Base-by-base conservation (phyloP, 2,113 vertebrate species). In the Emydocephalus ijimae region DNA sequence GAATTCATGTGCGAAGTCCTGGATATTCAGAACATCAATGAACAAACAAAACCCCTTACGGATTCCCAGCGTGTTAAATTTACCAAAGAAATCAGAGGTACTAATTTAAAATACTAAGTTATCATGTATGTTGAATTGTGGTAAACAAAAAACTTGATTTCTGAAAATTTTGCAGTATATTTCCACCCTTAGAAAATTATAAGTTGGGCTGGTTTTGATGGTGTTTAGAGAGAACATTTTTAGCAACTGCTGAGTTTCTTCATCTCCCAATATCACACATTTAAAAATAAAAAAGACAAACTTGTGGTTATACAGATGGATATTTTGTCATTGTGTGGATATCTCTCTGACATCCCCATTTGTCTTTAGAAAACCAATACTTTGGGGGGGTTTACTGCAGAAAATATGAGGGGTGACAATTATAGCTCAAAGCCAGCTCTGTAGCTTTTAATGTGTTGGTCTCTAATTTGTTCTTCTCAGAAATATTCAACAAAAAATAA, bases 41-140 rank as follows among this genome's bases (percentile, higher is more conserved):
- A 99, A 93, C 99, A 99, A 95, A 99, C 98, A 95, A 99, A 99
- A 96, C 99, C 99, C 50, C 98, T 99, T 91, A 99, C 99, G 0
- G 99, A 99, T 95, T 99, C 99, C 10, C 99, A 99, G 95, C 99
- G 99, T 64, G 99, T 99, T 96, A 99, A 99, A 95, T 99, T 99
- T 98, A 99, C 99, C 97, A 99, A 99, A 99, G 99, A 99, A 98
- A 99, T 99, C 95, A 97, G 99, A 99, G 99, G 99, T 99, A 95
- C 95, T 94, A 95, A 15, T 94, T 95, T 89, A 3, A 93, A 85
- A 8, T 52, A 45, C n/a, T 55, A 45, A 34, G 14, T 50, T 24
- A 34, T 45, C 9, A 45, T 21, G 4, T 43, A 12, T 26, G 18
- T 39, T 29, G 2, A 92, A 61, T 8, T 85, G 6, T 6, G n/a